Percentiles rank a stretch among this genome's conserved stretches.
These are phyloP conservation scores for Eidolon helvum DNA, from an alignment of 2,113 vertebrate species.

Conservation along the genomic window DNA sequence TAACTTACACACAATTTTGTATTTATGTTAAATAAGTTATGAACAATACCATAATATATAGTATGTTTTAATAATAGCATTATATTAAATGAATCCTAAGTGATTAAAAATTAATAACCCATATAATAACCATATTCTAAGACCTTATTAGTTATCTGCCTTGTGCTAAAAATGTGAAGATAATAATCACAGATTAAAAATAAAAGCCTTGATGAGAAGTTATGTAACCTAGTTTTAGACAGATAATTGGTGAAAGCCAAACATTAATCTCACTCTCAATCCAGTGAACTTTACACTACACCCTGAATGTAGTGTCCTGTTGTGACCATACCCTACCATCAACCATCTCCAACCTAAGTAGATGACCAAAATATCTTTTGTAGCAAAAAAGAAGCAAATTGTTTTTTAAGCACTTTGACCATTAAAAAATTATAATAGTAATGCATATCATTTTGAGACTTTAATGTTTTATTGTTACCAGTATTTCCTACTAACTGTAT, in stretches of 20 bases:
- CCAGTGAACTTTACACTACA: not conserved
- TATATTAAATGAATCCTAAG: not conserved
- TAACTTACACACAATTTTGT: not conserved
- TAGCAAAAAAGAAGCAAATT: slow-evolving; percentile 52
- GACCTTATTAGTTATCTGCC: not conserved
- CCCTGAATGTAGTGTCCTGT: not conserved
- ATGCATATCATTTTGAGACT: not conserved
- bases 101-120: not conserved
- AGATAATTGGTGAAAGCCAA: not conserved
- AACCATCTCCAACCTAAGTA: not conserved
- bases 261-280: not conserved
- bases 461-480: slow-evolving; percentile 36
- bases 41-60: not conserved
- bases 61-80: not conserved
- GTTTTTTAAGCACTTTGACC: slow-evolving; percentile 34
- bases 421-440: slow-evolving; percentile 13
- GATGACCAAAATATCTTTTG: not conserved
- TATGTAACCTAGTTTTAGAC: not conserved
- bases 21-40: not conserved
- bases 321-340: not conserved
- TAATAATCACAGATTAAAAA: not conserved
- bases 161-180: not conserved
- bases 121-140: not conserved
- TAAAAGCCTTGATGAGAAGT: not conserved
- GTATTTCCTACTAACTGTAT: not conserved